Base-by-base conservation (phyloP, 2,113 vertebrate genomes). In the Corythaeola cristata region DNA sequence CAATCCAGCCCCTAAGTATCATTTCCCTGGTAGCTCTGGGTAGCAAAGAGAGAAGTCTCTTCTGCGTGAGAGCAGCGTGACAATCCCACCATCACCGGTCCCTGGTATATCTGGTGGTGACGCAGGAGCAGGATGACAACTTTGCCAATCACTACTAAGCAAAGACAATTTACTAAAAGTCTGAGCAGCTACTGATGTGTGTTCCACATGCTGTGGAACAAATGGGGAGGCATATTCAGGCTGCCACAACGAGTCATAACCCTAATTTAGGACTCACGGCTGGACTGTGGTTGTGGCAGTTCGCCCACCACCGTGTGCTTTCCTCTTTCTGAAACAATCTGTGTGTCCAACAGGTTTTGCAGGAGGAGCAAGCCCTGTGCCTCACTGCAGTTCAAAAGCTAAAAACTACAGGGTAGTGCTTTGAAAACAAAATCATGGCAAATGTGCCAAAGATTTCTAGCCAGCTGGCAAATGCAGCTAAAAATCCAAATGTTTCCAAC, bases 101-200 rank as follows among this genome's bases (percentile, higher is more conserved):
- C 59, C 20, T 0, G 0, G 8, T 8, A 3, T 37, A 76, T 30
- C 32, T 33, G 5, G 13, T 50, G 15, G 33, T 3, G 5, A 22
- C 16, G 20, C 14, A n/a, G 55, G 28, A 66, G 32, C 9, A 1
- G 4, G 14, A 45, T 10, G 17, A 15, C 1, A 1, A 16, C 28
- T 56, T 71, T 5, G 3, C 37, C 32, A 39, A 3, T 28, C n/a
- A 12, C 27, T 78, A 33, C n/a, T 49, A 49, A 74, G 49, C 9
- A 47, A 45, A 33, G 30, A 47, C 28, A 5, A 1, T 59, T 75
- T 56, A 37, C 52, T 37, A 49, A 18, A 91, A 60, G 39, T 76
- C 30, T 75, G 33, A 68, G 7, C 11, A 27, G 59, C 60, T 80
- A 39, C 37, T 11, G 3, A 24, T 17, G 14, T 18, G 18, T 12